Conservation (phyloP, 2,797 vertebrate genomes). For the Notoglanidium macrostoma region DNA sequence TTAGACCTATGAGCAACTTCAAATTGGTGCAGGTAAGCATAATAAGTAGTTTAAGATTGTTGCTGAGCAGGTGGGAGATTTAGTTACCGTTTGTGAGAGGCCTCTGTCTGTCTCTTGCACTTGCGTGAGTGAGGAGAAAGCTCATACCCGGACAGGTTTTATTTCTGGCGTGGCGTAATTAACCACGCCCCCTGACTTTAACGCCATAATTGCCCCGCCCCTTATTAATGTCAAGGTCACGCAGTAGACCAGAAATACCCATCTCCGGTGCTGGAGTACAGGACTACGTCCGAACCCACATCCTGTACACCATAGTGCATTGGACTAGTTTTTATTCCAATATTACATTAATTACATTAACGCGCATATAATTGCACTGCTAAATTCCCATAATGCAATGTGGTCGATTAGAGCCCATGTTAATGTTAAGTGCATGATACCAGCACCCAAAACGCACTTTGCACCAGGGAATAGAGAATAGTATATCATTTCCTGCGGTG, state of each 20-base stretch:
- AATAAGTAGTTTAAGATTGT: neutral
- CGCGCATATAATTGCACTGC: neutral
- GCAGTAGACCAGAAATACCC: constrained; percentile 5
- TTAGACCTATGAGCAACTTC: neutral
- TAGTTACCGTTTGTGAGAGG: constrained; percentile 76
- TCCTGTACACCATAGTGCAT: neutral
- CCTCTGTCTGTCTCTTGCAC: constrained; percentile 68
- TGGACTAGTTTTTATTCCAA: no score
- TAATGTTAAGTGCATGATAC: neutral
- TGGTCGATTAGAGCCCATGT: neutral
- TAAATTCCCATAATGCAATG: neutral
- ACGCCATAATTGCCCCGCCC: constrained; percentile 57
- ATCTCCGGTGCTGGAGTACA: neutral
- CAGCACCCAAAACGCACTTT: neutral
- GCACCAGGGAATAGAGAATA: neutral
- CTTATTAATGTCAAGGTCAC: constrained; percentile 77
- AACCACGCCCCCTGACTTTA: constrained; percentile 63
- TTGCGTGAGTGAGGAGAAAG: constrained; percentile 72
- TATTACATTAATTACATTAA: neutral
- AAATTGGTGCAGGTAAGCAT: neutral
- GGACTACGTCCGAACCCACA: neutral
- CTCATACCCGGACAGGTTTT: constrained; percentile 58
- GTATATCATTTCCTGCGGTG: neutral
- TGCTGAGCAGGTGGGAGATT: neutral
- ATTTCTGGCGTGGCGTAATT: constrained; percentile 57